These are phyloP conservation scores for Phylloscopus collybita DNA, from an alignment of 2,797 vertebrate genomes.

Conservation along the genomic window DNA sequence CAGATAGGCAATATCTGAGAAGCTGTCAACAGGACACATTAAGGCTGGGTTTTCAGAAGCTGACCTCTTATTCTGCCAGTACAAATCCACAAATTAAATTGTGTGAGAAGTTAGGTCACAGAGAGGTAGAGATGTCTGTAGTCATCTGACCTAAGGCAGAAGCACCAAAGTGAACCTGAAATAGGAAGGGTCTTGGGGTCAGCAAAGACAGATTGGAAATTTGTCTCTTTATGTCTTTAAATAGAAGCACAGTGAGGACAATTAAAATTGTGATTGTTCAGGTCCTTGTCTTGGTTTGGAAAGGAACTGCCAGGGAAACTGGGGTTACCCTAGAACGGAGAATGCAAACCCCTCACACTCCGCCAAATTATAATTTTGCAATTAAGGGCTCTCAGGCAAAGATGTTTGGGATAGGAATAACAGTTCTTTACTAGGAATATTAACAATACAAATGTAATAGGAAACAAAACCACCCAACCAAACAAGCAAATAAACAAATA, in stretches of 20 bases:
- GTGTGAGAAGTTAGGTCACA: conserved; percentile 39
- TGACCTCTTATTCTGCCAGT: conserved; percentile 47
- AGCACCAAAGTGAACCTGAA: neutral
- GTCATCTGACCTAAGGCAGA: conserved; percentile 1
- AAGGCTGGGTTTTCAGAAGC: conserved; percentile 14
- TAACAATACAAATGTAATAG: too few relatives aligned
- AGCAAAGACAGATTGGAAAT: conserved; percentile 48
- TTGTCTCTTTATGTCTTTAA: conserved; percentile 30
- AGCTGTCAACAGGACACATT: conserved; percentile 41
- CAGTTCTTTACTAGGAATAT: too few relatives aligned
- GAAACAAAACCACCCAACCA: too few relatives aligned
- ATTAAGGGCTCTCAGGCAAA: too few relatives aligned
- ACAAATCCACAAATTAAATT: conserved; percentile 66
- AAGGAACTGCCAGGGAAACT: too few relatives aligned
- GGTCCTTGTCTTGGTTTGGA: neutral
- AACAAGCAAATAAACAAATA: too few relatives aligned
- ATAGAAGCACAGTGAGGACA: neutral
- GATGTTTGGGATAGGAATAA: too few relatives aligned
- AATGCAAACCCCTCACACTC: too few relatives aligned
- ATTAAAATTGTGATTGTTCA: conserved; percentile 27
- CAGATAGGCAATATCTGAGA: conserved; percentile 47
- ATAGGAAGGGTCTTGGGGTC: conserved; percentile 23
- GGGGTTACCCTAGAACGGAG: too few relatives aligned
- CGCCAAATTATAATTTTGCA: too few relatives aligned
- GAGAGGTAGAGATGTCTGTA: neutral